Evolutionary conservation across 2,888 invertebrate genomes (phyloP), one percentile per base, ranked within the genome.

Genomic region (Drosophila melanosoma): DNA sequence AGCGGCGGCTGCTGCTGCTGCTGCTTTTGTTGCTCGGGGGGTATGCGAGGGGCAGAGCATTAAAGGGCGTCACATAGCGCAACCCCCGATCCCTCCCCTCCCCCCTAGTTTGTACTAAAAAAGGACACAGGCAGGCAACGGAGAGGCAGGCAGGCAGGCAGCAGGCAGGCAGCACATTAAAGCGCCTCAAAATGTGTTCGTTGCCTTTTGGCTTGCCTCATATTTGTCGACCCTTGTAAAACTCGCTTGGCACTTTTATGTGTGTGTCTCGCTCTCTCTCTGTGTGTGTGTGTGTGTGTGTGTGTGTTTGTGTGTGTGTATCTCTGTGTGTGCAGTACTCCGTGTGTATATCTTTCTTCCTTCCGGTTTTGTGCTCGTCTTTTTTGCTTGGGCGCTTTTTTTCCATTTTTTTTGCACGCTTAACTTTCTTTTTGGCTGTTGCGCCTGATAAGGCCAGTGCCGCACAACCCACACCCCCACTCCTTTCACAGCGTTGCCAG

Each of bases 171-270:
- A 48, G 69, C 74, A 83, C 79, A 89, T 89, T 90, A 90, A 90
- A 88, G 80, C 79, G 73, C 83, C 78, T 83, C 84, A 69, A 66
- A 68, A 80, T 81, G 82, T 85, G 82, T 71, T 81, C 82, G 79
- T 76, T 83, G 74, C 73, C 76, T 68, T 76, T 74, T 70, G 72
- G 69, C 74, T 76, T 56, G 84, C 80, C 85, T 87, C 87, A 83
- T 84, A 85, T 85, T 85, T 85, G 87, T 85, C 87, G 85, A 87
- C 87, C 85, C 83, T 87, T 87, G 87, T 87, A 87, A 86, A 80
- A 76, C 73, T 80, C 79, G 78, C 76, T 84, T 79, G 80, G 71
- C 79, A 81, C 78, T 83, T 72, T 70, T 23, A 15, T 45, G 45
- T 45, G 15, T 45, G 15, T 45, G 12, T 45, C 45, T 45, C 15